A percentile compares a stretch with the other conserved stretches of the same genome.
Evolutionary conservation across 2,888 invertebrate genomes (phyloP).

Genomic region (Caenorhabditis angaria): DNA sequence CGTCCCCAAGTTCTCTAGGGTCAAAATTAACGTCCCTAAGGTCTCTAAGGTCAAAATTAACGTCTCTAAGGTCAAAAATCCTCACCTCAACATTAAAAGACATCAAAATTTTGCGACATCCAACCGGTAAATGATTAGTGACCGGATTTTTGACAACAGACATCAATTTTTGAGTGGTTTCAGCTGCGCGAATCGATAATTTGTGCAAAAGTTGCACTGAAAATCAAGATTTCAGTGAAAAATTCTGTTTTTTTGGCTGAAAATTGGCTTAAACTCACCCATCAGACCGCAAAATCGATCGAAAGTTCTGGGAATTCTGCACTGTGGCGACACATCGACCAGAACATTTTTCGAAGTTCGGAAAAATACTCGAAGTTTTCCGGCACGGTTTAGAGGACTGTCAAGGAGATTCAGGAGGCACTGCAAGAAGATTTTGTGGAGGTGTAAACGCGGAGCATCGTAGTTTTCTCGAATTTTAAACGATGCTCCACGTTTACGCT

Average conservation of each 20-base stretch:
- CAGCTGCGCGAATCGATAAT: constrained; percentile 88
- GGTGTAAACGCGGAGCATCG: too few species aligned
- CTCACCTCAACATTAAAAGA: constrained; percentile 79
- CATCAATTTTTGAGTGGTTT: constrained; percentile 86
- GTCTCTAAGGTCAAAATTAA: too few species aligned
- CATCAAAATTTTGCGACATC: constrained; percentile 87
- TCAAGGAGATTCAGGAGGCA: constrained; percentile 96
- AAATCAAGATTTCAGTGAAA: constrained; percentile 38
- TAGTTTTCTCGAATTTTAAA: too few species aligned
- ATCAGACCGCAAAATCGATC: constrained; percentile 95
- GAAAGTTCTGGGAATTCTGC: constrained; percentile 93
- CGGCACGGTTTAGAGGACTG: constrained; percentile 94
- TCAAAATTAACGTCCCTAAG: too few species aligned
- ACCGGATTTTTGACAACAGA: constrained; percentile 94
- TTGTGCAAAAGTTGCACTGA: constrained; percentile 94
- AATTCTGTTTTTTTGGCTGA: constrained; percentile 6
- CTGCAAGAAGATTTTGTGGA: constrained; percentile 62
- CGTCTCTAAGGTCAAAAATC: too few species aligned
- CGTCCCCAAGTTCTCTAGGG: too few species aligned
- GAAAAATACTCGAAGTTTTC: constrained; percentile 85
- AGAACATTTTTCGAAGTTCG: constrained; percentile 75
- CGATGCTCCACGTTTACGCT: too few species aligned
- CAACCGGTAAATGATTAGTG: constrained; percentile 90
- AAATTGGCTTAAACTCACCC: constrained; percentile 77
- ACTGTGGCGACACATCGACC: constrained; percentile 81